Base-by-base conservation (phyloP, 2,113 vertebrate genomes). In the Perognathus longimembris region DNA sequence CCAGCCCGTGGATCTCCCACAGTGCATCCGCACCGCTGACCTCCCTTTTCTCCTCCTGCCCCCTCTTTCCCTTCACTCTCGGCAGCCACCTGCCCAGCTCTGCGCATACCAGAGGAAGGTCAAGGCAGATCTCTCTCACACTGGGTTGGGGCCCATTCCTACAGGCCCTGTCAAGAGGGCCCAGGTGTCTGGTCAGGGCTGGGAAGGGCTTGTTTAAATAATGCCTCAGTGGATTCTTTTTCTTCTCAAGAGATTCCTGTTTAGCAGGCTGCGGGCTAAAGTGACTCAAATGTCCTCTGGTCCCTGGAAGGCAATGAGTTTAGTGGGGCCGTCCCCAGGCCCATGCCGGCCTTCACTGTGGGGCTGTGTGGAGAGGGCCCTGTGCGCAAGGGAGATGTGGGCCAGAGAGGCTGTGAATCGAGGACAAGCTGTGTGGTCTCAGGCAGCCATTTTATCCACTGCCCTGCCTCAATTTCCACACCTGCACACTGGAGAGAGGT, bases 211-310 rank as follows among this genome's bases (percentile, higher is more conserved):
- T 81, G 36, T 75, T 94, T 78, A 61, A 87, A 85, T 54, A 94
- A 79, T 20, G 38, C 63, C 42, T 70, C 22, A 36, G n/a, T 74
- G 10, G 50, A 5, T n/a, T 96, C 17, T 54, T 54, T 54, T 54
- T 54, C 15, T 84, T 88, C 87, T 92, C 0, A 0, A 94, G 91
- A 96, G 92, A 92, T 95, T 96, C 93, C 91, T 95, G 94, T 95
- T 94, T 75, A 92, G 69, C 94, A 93, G 89, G 92, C 93, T 96
- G 59, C 89, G 80, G 50, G 34, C 50, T 70, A 40, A 54, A 20
- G 59, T 96, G 95, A 96, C 86, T 96, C 97, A 96, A 92, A 91
- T 42, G 24, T 77, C 83, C 73, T 95, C 77, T 92, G 91, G 76
- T 92, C 71, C 76, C 7, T 63, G 32, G 86, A 88, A 86, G 67